Percentiles rank a stretch among this genome's conserved stretches.
Evolutionary conservation across 1,140 invertebrate genomes (phyloP).

Genomic region (Magallana ariakensis): DNA sequence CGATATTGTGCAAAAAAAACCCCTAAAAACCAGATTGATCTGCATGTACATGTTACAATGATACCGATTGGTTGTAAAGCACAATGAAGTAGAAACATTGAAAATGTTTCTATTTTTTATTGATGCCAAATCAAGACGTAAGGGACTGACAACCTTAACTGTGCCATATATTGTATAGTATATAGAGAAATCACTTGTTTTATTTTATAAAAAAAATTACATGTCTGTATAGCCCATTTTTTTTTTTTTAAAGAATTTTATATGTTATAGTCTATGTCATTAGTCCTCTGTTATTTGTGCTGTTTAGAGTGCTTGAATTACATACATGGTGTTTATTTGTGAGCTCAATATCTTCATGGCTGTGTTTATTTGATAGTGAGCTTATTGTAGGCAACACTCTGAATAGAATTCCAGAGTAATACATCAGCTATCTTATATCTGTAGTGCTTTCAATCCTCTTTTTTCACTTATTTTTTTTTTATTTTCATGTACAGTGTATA

Average conservation of each 20-base stretch:
- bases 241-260: not conserved
- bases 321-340: not conserved
- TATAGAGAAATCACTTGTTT: slow-evolving; percentile 3
- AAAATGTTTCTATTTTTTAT: not conserved
- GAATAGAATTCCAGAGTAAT: not conserved
- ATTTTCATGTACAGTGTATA: not conserved
- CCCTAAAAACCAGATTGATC: too few species aligned
- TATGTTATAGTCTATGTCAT: not conserved
- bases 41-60: too few species aligned
- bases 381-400: not conserved
- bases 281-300: not conserved
- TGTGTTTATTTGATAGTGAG: not conserved
- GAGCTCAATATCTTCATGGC: not conserved
- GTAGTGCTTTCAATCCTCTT: slow-evolving; percentile 4
- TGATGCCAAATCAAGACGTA: not conserved
- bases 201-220: slow-evolving; percentile 11
- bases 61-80: too few species aligned
- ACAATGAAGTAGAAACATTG: not conserved
- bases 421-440: not conserved
- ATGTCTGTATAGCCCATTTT: not conserved
- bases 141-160: not conserved
- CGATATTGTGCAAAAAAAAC: too few species aligned
- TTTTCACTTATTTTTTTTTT: not conserved
- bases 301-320: not conserved
- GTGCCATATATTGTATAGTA: slow-evolving; percentile 34